A percentile compares a stretch with the other conserved stretches of the same genome.
Evolutionary conservation across 2,888 invertebrate genomes (phyloP).

Genomic region (Metalampra italica): DNA sequence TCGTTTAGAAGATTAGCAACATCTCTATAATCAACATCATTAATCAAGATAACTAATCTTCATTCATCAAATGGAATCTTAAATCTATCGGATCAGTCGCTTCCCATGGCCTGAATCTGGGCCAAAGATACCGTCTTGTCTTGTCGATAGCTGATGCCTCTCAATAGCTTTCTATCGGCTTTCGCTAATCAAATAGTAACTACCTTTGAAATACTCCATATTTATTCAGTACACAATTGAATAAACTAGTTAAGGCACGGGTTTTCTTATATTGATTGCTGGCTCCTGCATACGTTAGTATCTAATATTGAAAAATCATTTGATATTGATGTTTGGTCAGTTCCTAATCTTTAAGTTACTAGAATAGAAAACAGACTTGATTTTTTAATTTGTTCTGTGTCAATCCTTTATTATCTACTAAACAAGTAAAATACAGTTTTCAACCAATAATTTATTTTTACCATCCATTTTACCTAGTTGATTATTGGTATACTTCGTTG

Average conservation of each 20-base stretch:
- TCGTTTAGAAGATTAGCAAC: no score
- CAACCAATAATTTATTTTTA: no score
- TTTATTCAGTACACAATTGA: not conserved
- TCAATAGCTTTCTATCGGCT: conserved; percentile 45
- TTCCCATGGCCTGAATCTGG: not conserved
- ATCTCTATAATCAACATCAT: not conserved
- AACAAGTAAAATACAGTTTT: not conserved
- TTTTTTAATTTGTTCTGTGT: not conserved
- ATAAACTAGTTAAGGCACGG: no score
- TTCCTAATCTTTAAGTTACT: no score
- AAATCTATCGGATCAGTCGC: not conserved
- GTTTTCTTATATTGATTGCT: no score
- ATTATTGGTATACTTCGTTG: no score
- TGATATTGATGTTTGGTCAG: no score
- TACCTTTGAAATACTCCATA: not conserved
- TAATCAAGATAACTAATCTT: not conserved
- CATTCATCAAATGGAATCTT: not conserved
- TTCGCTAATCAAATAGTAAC: conserved; percentile 40
- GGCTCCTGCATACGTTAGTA: no score
- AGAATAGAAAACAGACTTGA: not conserved
- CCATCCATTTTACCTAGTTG: no score
- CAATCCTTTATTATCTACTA: not conserved
- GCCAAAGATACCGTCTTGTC: not conserved
- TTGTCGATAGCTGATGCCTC: conserved; percentile 28
- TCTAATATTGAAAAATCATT: no score